Percentiles rank a stretch among this genome's conserved stretches.
Conservation (phyloP, 2,888 invertebrate species). For the Chymomyza amoena region DNA sequence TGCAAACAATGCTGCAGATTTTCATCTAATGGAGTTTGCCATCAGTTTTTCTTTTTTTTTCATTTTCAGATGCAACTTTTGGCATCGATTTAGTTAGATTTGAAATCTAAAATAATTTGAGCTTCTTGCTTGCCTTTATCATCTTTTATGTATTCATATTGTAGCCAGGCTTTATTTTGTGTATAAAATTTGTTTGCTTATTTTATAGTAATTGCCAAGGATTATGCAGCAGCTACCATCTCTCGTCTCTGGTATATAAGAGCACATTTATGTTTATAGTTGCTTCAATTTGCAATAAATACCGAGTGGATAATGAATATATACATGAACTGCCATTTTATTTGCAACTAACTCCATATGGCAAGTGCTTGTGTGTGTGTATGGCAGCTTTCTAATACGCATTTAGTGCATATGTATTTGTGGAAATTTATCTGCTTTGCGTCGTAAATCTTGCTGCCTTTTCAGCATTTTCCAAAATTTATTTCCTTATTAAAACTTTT, state of each 20-base stretch:
- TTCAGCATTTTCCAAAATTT: slow-evolving; percentile 67
- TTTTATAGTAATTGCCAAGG: slow-evolving; percentile 51
- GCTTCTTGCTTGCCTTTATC: background rate
- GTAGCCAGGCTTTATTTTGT: slow-evolving; percentile 20
- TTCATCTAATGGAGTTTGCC: background rate
- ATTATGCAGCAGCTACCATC: slow-evolving; percentile 64
- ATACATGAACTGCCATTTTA: slow-evolving; percentile 71
- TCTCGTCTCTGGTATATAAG: slow-evolving; percentile 14
- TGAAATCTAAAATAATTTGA: background rate
- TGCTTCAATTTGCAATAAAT: slow-evolving; percentile 62
- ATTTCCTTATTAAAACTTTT: slow-evolving; percentile 72
- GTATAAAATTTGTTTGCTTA: slow-evolving; percentile 8
- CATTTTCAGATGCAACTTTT: background rate
- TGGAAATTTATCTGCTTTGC: slow-evolving; percentile 63
- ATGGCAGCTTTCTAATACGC: slow-evolving; percentile 44
- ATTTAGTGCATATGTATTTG: slow-evolving; percentile 45
- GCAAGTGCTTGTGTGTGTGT: slow-evolving; percentile 14
- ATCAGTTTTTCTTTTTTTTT: background rate
- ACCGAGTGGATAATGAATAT: slow-evolving; percentile 38
- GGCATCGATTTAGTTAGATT: background rate
- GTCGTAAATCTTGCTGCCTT: slow-evolving; percentile 72
- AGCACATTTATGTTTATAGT: slow-evolving; percentile 44
- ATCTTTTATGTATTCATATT: slow-evolving; percentile 17
- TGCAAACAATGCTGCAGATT: background rate
- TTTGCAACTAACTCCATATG: slow-evolving; percentile 46